These are phyloP conservation scores for Anniella stebbinsi DNA, from an alignment of 2,797 vertebrate genomes.

Conservation along the genomic window DNA sequence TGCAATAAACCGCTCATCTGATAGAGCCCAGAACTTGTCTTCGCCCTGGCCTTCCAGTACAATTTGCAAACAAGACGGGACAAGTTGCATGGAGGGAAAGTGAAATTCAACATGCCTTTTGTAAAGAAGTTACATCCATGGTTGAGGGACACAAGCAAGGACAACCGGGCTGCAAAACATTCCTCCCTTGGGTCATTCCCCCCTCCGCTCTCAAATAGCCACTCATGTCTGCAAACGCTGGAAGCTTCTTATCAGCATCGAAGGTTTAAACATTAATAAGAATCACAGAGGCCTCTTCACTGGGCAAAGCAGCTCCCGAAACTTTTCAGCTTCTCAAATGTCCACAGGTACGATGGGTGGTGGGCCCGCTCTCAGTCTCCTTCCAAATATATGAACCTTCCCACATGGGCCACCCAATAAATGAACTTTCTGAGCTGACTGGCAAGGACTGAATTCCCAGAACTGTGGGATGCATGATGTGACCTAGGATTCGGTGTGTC, in stretches of 20 bases:
- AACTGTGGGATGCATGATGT: background rate
- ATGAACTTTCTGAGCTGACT: background rate
- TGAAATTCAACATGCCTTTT: background rate
- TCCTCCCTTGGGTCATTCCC: background rate
- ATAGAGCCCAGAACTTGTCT: too few relatives aligned
- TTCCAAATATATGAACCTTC: background rate
- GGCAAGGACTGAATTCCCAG: background rate
- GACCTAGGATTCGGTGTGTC: background rate
- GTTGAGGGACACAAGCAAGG: background rate
- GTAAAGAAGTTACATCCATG: background rate
- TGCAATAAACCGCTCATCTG: too few relatives aligned
- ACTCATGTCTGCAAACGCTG: slow-evolving; percentile 37
- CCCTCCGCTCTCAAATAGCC: background rate
- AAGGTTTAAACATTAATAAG: slow-evolving; percentile 66
- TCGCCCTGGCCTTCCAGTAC: background rate
- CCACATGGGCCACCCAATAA: background rate
- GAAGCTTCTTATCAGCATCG: slow-evolving; percentile 58
- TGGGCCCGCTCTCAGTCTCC: background rate
- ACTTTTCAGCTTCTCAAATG: slow-evolving; percentile 12
- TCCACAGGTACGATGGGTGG: background rate
- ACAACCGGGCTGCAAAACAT: background rate
- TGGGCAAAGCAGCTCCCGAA: background rate
- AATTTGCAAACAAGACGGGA: slow-evolving; percentile 10
- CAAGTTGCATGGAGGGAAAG: background rate
- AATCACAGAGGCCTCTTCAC: slow-evolving; percentile 38